phyloP scores from a whole-genome alignment of 1,140 invertebrate genomes.

The Drosophila eugracilis region DNA sequence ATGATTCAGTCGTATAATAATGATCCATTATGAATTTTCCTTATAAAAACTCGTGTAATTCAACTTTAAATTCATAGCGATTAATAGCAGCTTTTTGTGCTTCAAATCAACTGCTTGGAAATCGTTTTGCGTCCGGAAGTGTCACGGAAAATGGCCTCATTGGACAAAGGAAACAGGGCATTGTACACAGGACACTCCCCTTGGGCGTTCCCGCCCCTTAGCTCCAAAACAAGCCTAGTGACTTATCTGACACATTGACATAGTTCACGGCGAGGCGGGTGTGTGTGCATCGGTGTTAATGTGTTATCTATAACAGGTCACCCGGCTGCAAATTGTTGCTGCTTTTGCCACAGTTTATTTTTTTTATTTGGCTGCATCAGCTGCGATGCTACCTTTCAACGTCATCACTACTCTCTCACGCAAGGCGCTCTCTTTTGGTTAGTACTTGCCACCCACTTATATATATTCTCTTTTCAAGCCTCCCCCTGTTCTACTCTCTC shows the following conservation, averaged over 20 bases:
- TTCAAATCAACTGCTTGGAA: background rate
- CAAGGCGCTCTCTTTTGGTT: background rate
- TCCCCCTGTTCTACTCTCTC: background rate
- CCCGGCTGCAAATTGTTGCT: conserved; percentile 50
- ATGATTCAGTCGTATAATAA: no score
- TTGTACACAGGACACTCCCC: background rate
- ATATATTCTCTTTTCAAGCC: background rate
- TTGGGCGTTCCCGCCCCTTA: no score
- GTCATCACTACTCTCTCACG: conserved; percentile 8
- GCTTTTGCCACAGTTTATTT: conserved; percentile 3
- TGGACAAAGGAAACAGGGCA: background rate
- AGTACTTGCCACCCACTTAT: conserved; percentile 5
- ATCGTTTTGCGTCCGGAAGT: conserved; percentile 4
- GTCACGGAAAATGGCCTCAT: background rate
- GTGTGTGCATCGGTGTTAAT: conserved; percentile 26
- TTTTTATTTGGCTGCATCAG: conserved; percentile 27
- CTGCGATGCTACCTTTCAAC: conserved; percentile 7
- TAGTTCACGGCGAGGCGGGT: conserved; percentile 22
- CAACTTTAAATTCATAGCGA: background rate
- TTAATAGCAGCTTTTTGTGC: background rate
- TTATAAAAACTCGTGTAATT: no score
- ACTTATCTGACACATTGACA: conserved; percentile 66
- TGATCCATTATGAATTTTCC: no score
- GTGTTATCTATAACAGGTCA: conserved; percentile 54
- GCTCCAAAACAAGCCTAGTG: conserved; percentile 20